Percentiles rank a stretch among this genome's conserved stretches.
Evolutionary conservation across 1,140 invertebrate genomes (phyloP).

Genomic region (Zaprionus capensis): DNA sequence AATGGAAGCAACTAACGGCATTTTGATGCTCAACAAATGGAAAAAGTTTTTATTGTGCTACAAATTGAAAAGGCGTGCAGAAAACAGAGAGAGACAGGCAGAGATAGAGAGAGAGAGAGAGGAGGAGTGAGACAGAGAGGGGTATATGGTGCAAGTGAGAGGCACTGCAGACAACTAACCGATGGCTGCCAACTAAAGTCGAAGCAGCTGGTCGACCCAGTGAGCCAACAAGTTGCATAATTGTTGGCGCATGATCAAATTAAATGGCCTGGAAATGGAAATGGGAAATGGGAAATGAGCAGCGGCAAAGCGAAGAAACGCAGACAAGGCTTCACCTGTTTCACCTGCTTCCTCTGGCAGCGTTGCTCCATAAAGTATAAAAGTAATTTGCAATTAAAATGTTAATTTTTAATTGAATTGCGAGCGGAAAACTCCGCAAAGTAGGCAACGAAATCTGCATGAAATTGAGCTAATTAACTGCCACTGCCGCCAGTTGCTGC

Average conservation of each 20-base stretch:
- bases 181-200: conserved; percentile 6
- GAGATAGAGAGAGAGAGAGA: background rate
- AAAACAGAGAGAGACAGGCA: background rate
- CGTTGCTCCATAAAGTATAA: conserved; percentile 48
- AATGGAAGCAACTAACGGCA: conserved; percentile 30
- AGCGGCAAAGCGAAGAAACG: background rate
- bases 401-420: conserved; percentile 84
- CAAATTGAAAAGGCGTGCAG: conserved; percentile 66
- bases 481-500: conserved; percentile 15
- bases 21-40: conserved; percentile 60
- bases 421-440: conserved; percentile 33
- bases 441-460: conserved; percentile 52
- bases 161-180: conserved; percentile 18
- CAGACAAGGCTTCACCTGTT: conserved; percentile 9
- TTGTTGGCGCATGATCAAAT: conserved; percentile 83
- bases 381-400: conserved; percentile 84
- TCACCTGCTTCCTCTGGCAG: background rate
- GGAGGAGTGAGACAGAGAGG: background rate
- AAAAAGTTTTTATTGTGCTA: conserved; percentile 77
- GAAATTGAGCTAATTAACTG: conserved; percentile 70
- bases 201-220: conserved; percentile 26
- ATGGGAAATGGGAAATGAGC: conserved; percentile 2
- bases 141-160: background rate
- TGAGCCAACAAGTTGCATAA: conserved; percentile 82
- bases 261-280: conserved; percentile 73